Base-by-base conservation (phyloP, 2,797 vertebrate genomes). In the Micrastur ruficollis region DNA sequence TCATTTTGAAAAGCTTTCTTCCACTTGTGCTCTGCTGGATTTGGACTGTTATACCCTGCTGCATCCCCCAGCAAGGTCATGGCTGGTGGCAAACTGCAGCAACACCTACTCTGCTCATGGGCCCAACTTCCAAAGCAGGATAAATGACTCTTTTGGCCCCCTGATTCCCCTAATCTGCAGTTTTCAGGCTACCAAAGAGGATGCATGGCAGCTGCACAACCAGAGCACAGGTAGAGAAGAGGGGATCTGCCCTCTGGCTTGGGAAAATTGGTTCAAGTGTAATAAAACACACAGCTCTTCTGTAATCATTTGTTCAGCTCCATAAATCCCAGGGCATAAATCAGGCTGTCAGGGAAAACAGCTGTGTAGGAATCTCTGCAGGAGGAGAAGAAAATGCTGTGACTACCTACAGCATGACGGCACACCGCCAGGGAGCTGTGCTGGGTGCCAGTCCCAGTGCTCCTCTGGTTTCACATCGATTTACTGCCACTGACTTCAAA, bases 391-490 rank as follows among this genome's bases (percentile, higher is more conserved):
- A 38, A 49, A 3, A 3, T 1, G 3, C 38, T 68, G 32, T 1
- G 23, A 67, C 25, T 47, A 70, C 52, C 25, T 71, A 21, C 38
- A 71, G 61, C 76, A 40, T 2, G 25, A 49, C 1, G 7, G 36
- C 34, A 21, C 0, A 0, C 23, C 0, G 4, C 36, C 2, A 3
- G 38, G 36, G n/a, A 88, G 59, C 58, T 0, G 1, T 0, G 3
- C 56, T 0, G 0, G 44, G 32, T 68, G 25, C 80, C 44, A 46
- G 34, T 36, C 66, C 71, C 62, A 38, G 23, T 0, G 3, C 81
- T 76, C 36, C 5, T 3, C 8, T 1, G 26, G 34, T 46, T 78
- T 52, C 53, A 46, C 0, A 0, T 22, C 1, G 1, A 55, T 83
- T 67, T 53, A 47, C 71, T 79, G 78, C 71, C n/a, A 10, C 63